phyloP scores from a whole-genome alignment of 2,113 vertebrate genomes.

The Menura novaehollandiae region DNA sequence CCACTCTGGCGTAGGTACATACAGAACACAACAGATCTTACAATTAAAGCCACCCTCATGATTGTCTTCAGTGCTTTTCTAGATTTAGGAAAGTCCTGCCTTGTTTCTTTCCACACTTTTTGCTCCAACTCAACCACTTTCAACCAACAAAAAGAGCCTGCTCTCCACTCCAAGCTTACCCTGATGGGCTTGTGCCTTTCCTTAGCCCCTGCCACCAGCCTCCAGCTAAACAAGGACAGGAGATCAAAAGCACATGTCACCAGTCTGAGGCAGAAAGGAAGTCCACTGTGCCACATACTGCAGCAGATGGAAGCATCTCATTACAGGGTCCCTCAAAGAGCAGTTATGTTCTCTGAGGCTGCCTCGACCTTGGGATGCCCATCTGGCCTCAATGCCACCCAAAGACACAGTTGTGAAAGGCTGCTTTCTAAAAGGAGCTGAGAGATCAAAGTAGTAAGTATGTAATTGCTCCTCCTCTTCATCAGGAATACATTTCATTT shows the following conservation, averaged over 20 bases:
- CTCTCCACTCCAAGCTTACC: neutral
- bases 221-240: neutral
- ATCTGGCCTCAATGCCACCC: neutral
- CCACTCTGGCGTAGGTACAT: rapidly evolving
- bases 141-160: neutral
- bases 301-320: neutral
- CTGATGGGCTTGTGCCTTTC: neutral
- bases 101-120: neutral
- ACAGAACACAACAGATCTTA: neutral
- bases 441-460: neutral
- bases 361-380: neutral
- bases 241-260: neutral
- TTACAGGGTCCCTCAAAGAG: neutral
- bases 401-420: neutral
- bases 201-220: neutral
- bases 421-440: neutral
- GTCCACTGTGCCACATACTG: neutral
- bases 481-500: neutral
- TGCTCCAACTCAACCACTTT: neutral
- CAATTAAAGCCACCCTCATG: neutral
- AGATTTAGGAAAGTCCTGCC: neutral
- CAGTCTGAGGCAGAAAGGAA: neutral
- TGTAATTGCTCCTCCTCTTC: neutral
- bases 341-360: neutral
- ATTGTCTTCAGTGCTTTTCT: neutral